Base-by-base conservation (phyloP, 2,113 vertebrate species). In the Nothoprocta perdicaria region DNA sequence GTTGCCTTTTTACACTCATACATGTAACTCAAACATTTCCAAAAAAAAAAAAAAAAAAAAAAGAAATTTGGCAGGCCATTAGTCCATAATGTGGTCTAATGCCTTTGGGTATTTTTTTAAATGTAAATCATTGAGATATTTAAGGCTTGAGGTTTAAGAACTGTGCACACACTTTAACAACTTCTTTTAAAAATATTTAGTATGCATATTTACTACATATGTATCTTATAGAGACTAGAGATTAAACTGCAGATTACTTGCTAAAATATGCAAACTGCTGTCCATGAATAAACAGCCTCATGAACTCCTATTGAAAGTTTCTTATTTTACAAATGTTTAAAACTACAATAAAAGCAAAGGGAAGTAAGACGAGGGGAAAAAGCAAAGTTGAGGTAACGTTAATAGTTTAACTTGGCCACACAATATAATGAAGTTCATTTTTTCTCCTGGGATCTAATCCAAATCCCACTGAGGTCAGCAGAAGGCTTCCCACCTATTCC, bases 51-150 rank as follows among this genome's bases (percentile, higher is more conserved):
- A 35, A 62, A 33, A 14, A 33, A 48, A 48, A 53, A 53, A 95
- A 95, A 40, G 67, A 96, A 94, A 93, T 96, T 95, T 98, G 98
- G 97, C 97, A 97, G 92, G 69, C 93, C 95, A 89, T 94, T 97
- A 96, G 96, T 95, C 95, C 79, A 5, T 97, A 97, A 97, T 97
- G 97, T 94, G 95, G 95, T 97, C 92, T 96, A 93, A 97, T 97
- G 97, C 97, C 97, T 97, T 96, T 95, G 96, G 97, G 96, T 96
- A 95, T 95, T 97, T 97, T 97, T 97, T 96, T 86, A 93, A 96
- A 97, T 97, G 96, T 96, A 97, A 97, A 97, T 97, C 94, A 92
- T 93, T 94, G 95, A 96, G 95, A 96, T 96, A 97, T 97, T 97
- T 97, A 96, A 96, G 86, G 89, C 96, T 89, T 96, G 97, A 97